These are phyloP conservation scores for Carposina sasakii DNA, from an alignment of 1,140 invertebrate genomes.

Conservation along the genomic window DNA sequence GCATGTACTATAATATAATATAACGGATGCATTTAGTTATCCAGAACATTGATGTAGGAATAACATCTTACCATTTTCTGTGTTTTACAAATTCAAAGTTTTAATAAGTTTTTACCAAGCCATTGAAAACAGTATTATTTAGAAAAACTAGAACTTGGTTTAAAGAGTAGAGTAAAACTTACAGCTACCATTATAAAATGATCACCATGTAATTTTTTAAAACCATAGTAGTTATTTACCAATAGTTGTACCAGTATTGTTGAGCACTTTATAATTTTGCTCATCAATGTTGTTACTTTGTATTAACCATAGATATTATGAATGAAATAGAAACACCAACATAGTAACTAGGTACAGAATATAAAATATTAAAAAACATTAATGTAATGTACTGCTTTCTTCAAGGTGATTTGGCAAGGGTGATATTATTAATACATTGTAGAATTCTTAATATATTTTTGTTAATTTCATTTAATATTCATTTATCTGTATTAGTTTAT, in stretches of 20 bases:
- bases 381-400: constrained; percentile 30
- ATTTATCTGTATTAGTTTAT: constrained; percentile 56
- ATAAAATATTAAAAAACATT: constrained; percentile 40
- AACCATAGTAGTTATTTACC: constrained; percentile 55
- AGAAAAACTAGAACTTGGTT: constrained; percentile 65
- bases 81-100: constrained; percentile 43
- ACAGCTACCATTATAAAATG: constrained; percentile 52
- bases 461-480: constrained; percentile 52
- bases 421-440: constrained; percentile 38
- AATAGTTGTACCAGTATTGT: constrained; percentile 52
- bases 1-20: constrained; percentile 51
- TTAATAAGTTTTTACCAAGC: constrained; percentile 69
- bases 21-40: constrained; percentile 67
- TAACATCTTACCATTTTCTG: constrained; percentile 46
- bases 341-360: constrained; percentile 63
- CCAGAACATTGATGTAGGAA: constrained; percentile 42
- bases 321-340: constrained; percentile 68
- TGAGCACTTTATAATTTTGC: not conserved
- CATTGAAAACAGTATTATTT: constrained; percentile 73
- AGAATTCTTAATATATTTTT: constrained; percentile 63
- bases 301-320: constrained; percentile 57
- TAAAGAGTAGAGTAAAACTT: constrained; percentile 56
- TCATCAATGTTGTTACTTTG: constrained; percentile 36
- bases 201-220: constrained; percentile 44
- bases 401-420: constrained; percentile 30